Evolutionary conservation across 92 coral and sea anemone species (phyloP), one percentile per base, ranked within the genome.

Genomic region (Pocillopora grandis): DNA sequence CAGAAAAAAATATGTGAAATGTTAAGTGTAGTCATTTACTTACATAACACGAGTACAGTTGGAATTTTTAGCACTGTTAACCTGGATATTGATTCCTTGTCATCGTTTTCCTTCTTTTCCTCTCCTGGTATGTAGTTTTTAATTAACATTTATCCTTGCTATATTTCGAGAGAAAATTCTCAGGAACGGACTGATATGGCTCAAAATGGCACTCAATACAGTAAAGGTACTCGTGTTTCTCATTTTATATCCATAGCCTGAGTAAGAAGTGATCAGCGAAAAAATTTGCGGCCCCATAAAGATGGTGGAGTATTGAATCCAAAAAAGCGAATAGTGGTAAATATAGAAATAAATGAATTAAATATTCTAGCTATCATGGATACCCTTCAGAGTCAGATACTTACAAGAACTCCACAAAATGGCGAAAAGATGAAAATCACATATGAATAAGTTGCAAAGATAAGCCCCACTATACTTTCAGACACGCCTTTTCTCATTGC

Each of bases 361-460:
- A 12, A 59, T 16, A 59, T 12, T 59, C 15, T 3, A 59, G 1
- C 18, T 2, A 59, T n/a, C 23, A 6, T 65, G 69, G 19, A 18
- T 20, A 1, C 10, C 12, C 36, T 18, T 10, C 23, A 42, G 49
- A 42, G 49, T 65, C 27, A n/a, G 6, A 12, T 57, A 81, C 93
- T 87, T 65, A 92, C 95, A 63, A 90, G 68, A 27, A 80, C 1
- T 77, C 88, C 93, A 62, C 60, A 85, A 35, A 87, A 3, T n/a
- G 95, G 93, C 5, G 91, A 72, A 52, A 72, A 31, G 48, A 90
- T 6, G 12, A 89, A 77, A 2, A 84, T 85, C 49, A 87, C 71
- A 3, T 87, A 66, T 14, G 95, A 83, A 81, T 87, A 92, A 49
- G 76, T 84, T 55, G 88, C 92, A 84, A 92, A 92, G 72, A 92